Percentiles rank a stretch among this genome's conserved stretches.
phyloP scores from a whole-genome alignment of 35 echinoderm and acorn worm species.

The Patiria miniata region DNA sequence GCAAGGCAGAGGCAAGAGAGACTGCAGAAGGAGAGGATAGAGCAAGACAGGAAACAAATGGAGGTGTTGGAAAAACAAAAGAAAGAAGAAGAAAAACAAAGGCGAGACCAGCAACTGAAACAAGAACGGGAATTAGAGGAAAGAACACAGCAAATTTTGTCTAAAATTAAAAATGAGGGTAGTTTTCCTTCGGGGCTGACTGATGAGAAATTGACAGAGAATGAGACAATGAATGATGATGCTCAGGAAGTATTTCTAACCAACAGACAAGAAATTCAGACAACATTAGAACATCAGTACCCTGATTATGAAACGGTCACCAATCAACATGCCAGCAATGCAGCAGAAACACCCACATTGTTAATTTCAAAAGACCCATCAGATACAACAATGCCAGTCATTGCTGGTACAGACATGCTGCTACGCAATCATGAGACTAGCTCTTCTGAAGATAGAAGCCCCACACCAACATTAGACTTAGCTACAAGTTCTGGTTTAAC shows the following conservation, averaged over 20 bases:
- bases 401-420: not conserved
- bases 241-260: not conserved
- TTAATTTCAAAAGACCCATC: not conserved
- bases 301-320: no score
- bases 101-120: constrained; percentile 51
- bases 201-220: not conserved
- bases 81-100: constrained; percentile 44
- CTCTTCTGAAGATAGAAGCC: no score
- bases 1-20: constrained; percentile 46
- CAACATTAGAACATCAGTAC: no score
- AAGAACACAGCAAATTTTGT: constrained; percentile 83
- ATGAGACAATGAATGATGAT: constrained; percentile 3
- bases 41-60: constrained; percentile 52
- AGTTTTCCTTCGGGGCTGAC: no score
- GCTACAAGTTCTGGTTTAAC: no score
- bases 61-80: constrained; percentile 56
- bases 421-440: no score
- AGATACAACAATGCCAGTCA: not conserved
- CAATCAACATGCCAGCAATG: no score
- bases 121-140: constrained; percentile 61
- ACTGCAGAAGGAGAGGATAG: constrained; percentile 56
- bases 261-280: not conserved
- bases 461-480: no score
- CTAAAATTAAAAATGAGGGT: constrained; percentile 66
- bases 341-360: not conserved